Base-by-base conservation (phyloP, 2,797 vertebrate genomes). In the Triplophysa yarkandensis region DNA sequence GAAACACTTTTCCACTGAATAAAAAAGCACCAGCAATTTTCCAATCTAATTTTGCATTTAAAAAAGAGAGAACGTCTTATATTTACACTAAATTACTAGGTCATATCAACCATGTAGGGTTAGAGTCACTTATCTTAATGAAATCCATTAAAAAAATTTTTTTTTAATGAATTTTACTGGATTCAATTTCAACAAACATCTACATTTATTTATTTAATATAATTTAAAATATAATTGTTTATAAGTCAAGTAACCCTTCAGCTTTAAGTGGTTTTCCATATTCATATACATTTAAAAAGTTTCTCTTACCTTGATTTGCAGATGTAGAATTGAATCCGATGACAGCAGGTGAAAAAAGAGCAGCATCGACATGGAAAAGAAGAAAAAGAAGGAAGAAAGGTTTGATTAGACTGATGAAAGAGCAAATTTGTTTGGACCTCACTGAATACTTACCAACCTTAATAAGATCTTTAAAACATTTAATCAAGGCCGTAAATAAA, bases 291-390 rank as follows among this genome's bases (percentile, higher is more conserved):
- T 46, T 50, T 4, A 39, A 1, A 27, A 16, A 3, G 2, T 82
- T 83, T 86, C 90, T 92, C 90, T 92, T 92, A 93, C 92, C 92
- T 93, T 89, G 81, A 81, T 84, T 86, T 88, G 81, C 50, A 52
- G 82, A 80, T 68, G 62, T 36, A 78, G 67, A 69, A 75, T 73
- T 77, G 48, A 60, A 76, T 14, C 60, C 80, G n/a, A 81, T 66
- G 80, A 48, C 67, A 50, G 28, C 62, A 30, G 48, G 6, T 52
- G 39, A 7, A 23, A 63, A 62, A 19, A 50, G 62, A 76, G 19
- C 77, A 82, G 19, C 78, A 80, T 78, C 73, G 28, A 85, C 87
- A 89, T 91, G 84, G 66, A 90, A 89, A 79, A 88, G 73, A 90
- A 72, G 64, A 21, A 71, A 85, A 19, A 84, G 76, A 58, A 77